Evolutionary conservation across 2,113 vertebrate genomes (phyloP), one percentile per base, ranked within the genome.

Genomic region (Panthera uncia): DNA sequence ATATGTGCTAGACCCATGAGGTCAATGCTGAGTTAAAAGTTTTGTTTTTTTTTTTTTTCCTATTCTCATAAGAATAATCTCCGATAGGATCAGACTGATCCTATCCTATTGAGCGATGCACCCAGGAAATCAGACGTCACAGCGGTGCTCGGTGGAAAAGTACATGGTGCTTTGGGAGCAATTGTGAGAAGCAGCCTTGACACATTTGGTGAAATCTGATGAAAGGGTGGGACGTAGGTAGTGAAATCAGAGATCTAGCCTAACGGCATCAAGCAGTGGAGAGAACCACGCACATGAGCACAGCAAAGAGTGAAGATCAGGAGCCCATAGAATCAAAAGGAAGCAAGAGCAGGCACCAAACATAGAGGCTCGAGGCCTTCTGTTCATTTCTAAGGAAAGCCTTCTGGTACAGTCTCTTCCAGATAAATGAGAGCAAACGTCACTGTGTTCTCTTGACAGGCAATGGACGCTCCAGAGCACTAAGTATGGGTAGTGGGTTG

Each of bases 241-340:
- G 3, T 1, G 15, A 81, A 71, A 21, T 4, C 29, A 31, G 10
- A 89, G 38, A 27, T 41, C 48, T 27, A 13, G 15, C 11, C 36
- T 16, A 41, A n/a, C 23, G 31, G 4, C 63, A 5, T 1, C 10
- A 5, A 81, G 38, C 57, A 57, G 21, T 3, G 57, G 6, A 38
- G 7, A 6, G 33, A n/a, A 1, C 7, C 5, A 3, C 18, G 16
- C 29, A 33, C 0, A 0, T 0, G n/a, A 12, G 12, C 21, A 29
- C 2, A 29, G 48, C 2, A 33, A 50, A 29, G 63, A 36, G 29
- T 1, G 4, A 7, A 9, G 14, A 31, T 33, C 23, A n/a, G 78
- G 5, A 74, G 31, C 19, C 33, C 79, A 41, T 15, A 23, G 33
- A 65, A 27, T 38, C 36, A 57, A 27, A 76, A 13, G 1, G 18